phyloP scores from a whole-genome alignment of 1,140 invertebrate species.

The Alviniconcha marisindica region DNA sequence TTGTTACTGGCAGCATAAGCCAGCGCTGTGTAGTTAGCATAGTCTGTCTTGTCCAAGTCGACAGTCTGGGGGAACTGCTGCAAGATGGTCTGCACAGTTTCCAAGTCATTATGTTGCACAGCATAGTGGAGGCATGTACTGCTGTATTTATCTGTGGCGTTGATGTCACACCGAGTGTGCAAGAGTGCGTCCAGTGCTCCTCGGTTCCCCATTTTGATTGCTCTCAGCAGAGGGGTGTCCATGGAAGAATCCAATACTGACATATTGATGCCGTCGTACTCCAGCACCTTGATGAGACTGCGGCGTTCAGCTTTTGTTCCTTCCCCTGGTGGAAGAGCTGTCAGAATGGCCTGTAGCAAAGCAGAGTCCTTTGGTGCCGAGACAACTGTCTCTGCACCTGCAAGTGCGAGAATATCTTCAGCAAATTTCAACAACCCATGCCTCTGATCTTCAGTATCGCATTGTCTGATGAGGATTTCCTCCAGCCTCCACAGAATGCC shows the following conservation, averaged over 20 bases:
- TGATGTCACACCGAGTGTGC: slow-evolving; percentile 11
- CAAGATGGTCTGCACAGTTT: neutral
- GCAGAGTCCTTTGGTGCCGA: neutral
- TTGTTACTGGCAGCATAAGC: slow-evolving; percentile 21
- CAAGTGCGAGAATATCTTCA: neutral
- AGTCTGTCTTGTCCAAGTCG: slow-evolving; percentile 15
- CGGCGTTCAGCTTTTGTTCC: neutral
- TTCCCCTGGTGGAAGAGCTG: neutral
- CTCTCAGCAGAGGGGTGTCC: neutral
- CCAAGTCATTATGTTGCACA: neutral
- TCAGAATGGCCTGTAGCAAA: neutral
- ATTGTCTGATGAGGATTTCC: neutral
- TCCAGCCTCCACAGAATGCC: neutral
- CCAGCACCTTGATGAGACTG: neutral
- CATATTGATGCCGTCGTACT: neutral
- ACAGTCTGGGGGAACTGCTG: neutral
- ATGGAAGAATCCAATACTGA: neutral
- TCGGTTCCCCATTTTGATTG: neutral
- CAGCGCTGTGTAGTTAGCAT: slow-evolving; percentile 19
- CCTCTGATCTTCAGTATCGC: neutral
- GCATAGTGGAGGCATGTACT: slow-evolving; percentile 17
- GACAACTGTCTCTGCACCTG: neutral
- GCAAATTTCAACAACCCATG: neutral
- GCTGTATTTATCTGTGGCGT: slow-evolving; percentile 14
- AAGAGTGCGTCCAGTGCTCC: neutral